Percentiles rank a stretch among this genome's conserved stretches.
Conservation (phyloP, 2,888 invertebrate species). For the Leptinotarsa tumamoca region DNA sequence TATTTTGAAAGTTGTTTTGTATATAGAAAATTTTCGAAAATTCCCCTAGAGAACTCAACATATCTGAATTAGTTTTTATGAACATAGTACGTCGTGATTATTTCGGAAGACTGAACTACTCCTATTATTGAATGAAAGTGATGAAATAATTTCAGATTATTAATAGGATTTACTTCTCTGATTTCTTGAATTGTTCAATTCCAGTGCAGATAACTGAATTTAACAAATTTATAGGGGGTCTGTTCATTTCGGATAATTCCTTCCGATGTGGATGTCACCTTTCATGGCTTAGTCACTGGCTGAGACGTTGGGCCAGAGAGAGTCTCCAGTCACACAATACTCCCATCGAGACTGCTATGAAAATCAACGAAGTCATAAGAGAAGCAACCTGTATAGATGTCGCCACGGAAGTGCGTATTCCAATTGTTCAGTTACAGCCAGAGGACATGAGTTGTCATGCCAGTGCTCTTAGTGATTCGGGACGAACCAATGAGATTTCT, state of each 20-base stretch:
- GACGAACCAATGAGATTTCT: slow-evolving; percentile 32
- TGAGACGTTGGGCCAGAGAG: slow-evolving; percentile 89
- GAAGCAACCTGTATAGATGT: slow-evolving; percentile 79
- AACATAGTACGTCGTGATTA: too few species aligned
- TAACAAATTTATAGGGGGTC: slow-evolving; percentile 33
- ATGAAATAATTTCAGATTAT: too few species aligned
- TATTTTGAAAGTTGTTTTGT: too few species aligned
- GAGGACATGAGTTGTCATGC: slow-evolving; percentile 88
- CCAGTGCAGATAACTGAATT: neutral
- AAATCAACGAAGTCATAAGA: slow-evolving; percentile 70
- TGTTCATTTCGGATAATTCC: slow-evolving; percentile 71
- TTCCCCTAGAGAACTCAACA: too few species aligned
- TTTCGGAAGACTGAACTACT: too few species aligned
- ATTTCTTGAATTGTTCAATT: neutral
- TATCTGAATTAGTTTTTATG: too few species aligned
- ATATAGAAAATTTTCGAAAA: too few species aligned
- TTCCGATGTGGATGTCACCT: slow-evolving; percentile 89
- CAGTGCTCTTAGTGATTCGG: slow-evolving; percentile 76
- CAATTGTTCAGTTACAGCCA: slow-evolving; percentile 80
- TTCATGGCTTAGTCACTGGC: slow-evolving; percentile 91
- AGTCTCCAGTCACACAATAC: slow-evolving; percentile 81
- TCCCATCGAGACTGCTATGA: slow-evolving; percentile 64
- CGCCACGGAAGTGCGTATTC: slow-evolving; percentile 72
- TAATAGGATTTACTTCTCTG: neutral
- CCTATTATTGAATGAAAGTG: too few species aligned